A percentile compares a stretch with the other conserved stretches of the same genome.
Evolutionary conservation across 2,797 vertebrate genomes (phyloP).

Genomic region (Parambassis ranga): DNA sequence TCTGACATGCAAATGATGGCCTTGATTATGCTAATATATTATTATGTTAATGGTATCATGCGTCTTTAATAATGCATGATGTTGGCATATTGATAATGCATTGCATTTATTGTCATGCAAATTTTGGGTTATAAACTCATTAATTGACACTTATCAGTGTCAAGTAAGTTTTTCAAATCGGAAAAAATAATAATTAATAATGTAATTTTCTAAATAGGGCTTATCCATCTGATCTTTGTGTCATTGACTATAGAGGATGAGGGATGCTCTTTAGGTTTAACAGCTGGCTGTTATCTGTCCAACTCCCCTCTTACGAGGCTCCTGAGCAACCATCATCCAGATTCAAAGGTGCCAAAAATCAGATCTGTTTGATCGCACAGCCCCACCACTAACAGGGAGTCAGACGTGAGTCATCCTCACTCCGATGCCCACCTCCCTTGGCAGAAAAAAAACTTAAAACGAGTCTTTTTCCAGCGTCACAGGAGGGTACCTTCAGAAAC

Average conservation of each 20-base stretch:
- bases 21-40: constrained; percentile 78
- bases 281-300: constrained; percentile 33
- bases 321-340: constrained; percentile 1
- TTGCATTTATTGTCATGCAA: constrained; percentile 69
- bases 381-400: constrained; percentile 38
- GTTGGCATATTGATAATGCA: constrained; percentile 76
- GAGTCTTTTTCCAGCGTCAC: constrained; percentile 47
- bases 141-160: constrained; percentile 62
- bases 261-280: constrained; percentile 22
- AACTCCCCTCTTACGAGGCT: neutral
- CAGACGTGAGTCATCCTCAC: constrained; percentile 49
- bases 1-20: constrained; percentile 68
- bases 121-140: constrained; percentile 39
- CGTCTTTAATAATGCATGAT: constrained; percentile 80
- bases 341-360: constrained; percentile 39
- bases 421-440: constrained; percentile 35
- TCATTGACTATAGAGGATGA: constrained; percentile 6
- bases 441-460: constrained; percentile 47
- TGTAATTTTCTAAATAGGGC: neutral
- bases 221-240: neutral
- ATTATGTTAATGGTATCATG: constrained; percentile 76
- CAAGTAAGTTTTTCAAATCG: constrained; percentile 26
- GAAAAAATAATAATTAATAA: neutral
- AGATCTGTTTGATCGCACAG: constrained; percentile 40
- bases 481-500: constrained; percentile 61